Base-by-base conservation (phyloP, 2,113 vertebrate genomes). In the Trichechus manatus region DNA sequence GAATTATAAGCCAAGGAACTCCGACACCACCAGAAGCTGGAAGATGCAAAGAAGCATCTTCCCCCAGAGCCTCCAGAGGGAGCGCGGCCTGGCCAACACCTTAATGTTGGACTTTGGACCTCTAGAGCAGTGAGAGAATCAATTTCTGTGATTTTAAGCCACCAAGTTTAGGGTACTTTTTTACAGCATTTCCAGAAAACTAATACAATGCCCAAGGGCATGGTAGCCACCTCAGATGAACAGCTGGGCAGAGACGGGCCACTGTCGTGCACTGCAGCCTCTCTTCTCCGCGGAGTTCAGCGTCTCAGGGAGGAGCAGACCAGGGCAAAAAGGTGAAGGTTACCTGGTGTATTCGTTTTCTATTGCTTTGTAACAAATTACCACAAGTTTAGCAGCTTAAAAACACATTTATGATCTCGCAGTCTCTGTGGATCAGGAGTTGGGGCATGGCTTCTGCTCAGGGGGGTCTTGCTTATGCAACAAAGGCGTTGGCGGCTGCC, bases 391-490 rank as follows among this genome's bases (percentile, higher is more conserved):
- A 56, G 53, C 44, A 19, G 36, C 56, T 70, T 56, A 13, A n/a
- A 63, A 29, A 3, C 25, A 9, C 27, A 0, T 9, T 36, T 42
- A 33, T 22, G 0, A 3, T 23, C 29, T 36, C 10, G 2, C 7
- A 10, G 4, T 44, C 7, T 13, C 23, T 1, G 1, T 4, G 53
- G 82, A 20, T 8, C 33, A 1, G 42, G 53, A 17, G 10, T 20
- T 25, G 17, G 3, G 80, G 53, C 63, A 3, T 27, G 9, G 20
- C 33, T 0, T 33, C 7, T 3, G 64, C 42, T 47, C 4, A 0
- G 89, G 4, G 0, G 89, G 4, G 0, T 14, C 19, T 50, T 11
- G 0, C 0, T 50, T 22, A 19, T 23, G 50, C 6, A 1, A 0
- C 3, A 6, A 22, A 14, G 33, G 2, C 0, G 17, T 23, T 27